phyloP scores from a whole-genome alignment of 2,113 vertebrate species.

The Dicaeum eximium region DNA sequence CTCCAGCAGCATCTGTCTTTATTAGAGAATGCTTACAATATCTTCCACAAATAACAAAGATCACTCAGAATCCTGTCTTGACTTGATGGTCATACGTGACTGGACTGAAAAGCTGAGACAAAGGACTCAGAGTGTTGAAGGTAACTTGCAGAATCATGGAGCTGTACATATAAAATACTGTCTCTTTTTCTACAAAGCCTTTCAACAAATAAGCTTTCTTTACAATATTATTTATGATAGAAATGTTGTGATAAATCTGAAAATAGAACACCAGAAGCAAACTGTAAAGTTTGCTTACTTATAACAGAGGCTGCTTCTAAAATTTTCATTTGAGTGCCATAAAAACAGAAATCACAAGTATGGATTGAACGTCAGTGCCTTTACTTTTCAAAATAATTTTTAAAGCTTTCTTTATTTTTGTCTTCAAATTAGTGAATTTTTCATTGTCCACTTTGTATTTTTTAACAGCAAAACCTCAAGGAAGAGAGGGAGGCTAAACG shows the following conservation, averaged over 20 bases:
- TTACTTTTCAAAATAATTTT: neutral
- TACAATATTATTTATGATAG: neutral
- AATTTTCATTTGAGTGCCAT: neutral
- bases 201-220: neutral
- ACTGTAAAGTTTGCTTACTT: neutral
- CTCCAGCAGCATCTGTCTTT: neutral
- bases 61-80: neutral
- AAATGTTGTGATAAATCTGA: neutral
- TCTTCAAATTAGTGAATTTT: neutral
- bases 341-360: neutral
- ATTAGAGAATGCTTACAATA: neutral
- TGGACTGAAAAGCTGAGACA: neutral
- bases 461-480: slow-evolving; percentile 87
- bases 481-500: slow-evolving; percentile 91
- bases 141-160: neutral
- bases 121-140: neutral
- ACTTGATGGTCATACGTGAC: neutral
- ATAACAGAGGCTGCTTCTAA: neutral
- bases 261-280: neutral
- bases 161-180: neutral
- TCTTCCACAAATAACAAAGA: neutral
- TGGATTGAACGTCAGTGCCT: neutral
- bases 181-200: neutral
- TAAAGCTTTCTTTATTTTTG: neutral
- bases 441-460: neutral